Percentiles rank a stretch among this genome's conserved stretches.
Evolutionary conservation across 2,888 invertebrate genomes (phyloP).

Genomic region (Drosophila prostipennis): DNA sequence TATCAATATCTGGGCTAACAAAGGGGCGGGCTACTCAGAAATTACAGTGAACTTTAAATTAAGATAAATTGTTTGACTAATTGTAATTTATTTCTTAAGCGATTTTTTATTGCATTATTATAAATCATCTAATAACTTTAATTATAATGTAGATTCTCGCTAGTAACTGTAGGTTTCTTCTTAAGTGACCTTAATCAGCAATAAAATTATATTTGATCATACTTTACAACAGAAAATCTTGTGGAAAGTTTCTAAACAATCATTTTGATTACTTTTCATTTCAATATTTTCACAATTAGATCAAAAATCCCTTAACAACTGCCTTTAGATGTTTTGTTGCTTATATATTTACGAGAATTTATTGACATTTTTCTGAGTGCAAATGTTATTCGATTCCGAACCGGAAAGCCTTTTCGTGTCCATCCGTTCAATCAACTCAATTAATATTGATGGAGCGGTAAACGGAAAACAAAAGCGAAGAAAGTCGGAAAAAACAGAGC

Average conservation of each 20-base stretch:
- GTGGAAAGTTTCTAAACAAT: no score
- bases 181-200: no score
- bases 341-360: neutral
- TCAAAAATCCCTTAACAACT: neutral
- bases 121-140: no score
- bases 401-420: constrained; percentile 31
- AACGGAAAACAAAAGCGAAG: constrained; percentile 4
- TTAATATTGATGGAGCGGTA: constrained; percentile 42
- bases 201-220: no score
- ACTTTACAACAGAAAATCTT: no score
- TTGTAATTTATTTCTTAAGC: no score
- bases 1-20: constrained; percentile 28
- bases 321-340: neutral
- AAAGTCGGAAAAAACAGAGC: neutral
- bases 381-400: neutral
- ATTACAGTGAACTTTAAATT: neutral
- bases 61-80: no score
- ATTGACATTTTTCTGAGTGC: constrained; percentile 10
- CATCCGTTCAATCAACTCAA: constrained; percentile 42
- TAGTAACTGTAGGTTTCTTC: no score
- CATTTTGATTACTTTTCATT: no score
- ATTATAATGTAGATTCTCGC: no score
- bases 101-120: no score
- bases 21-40: constrained; percentile 2
- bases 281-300: no score